A percentile compares a stretch with the other conserved stretches of the same genome.
Evolutionary conservation across 2,113 vertebrate species (phyloP).

Genomic region (Takifugu bimaculatus): DNA sequence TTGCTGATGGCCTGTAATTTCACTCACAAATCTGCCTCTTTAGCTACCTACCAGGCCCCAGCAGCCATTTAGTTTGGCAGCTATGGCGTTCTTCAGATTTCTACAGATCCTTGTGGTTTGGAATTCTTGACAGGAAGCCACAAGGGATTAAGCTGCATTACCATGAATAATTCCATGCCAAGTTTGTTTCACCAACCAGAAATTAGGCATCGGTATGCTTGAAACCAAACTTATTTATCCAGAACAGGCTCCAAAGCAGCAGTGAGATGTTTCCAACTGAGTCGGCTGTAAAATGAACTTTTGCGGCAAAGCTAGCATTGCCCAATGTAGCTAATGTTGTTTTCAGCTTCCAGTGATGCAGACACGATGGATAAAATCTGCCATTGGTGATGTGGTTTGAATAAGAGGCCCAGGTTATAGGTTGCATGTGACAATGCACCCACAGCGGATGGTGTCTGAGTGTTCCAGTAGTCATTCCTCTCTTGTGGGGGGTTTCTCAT

Average conservation of each 20-base stretch:
- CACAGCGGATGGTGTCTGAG: slow-evolving; percentile 41
- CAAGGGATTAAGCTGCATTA: slow-evolving; percentile 40
- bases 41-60: slow-evolving; percentile 12
- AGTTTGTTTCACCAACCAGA: slow-evolving; percentile 42
- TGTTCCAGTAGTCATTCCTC: slow-evolving; percentile 29
- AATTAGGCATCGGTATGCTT: slow-evolving; percentile 27
- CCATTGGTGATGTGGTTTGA: too few species aligned
- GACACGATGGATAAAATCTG: too few species aligned
- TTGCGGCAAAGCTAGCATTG: too few species aligned
- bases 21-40: slow-evolving; percentile 36
- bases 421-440: background rate
- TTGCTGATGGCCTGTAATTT: slow-evolving; percentile 41
- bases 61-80: slow-evolving; percentile 30
- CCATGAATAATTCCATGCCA: slow-evolving; percentile 38
- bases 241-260: slow-evolving; percentile 29
- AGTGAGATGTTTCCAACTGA: background rate
- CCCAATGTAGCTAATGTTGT: too few species aligned
- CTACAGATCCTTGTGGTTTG: slow-evolving; percentile 37
- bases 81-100: slow-evolving; percentile 39
- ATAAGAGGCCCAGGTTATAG: too few species aligned
- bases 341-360: too few species aligned
- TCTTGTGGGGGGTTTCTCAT: slow-evolving; percentile 11
- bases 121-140: slow-evolving; percentile 49
- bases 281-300: too few species aligned
- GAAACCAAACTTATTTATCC: slow-evolving; percentile 28